These are phyloP conservation scores for Thinocorus orbignyianus DNA, from an alignment of 2,113 vertebrate genomes.

Conservation along the genomic window DNA sequence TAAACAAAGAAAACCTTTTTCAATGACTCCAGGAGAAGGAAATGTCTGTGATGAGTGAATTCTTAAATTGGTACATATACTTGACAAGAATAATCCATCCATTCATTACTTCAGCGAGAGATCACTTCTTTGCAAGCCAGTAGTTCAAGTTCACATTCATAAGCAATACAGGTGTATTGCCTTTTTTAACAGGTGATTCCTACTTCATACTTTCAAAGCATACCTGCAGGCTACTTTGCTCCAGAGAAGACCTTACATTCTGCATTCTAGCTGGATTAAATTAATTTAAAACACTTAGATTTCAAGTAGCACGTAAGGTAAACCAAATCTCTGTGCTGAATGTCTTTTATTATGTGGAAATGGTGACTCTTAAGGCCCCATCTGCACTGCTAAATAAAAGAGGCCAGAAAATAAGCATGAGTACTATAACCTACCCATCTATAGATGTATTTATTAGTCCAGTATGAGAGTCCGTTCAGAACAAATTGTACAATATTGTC, in stretches of 20 bases:
- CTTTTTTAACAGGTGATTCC: background rate
- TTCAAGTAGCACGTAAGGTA: background rate
- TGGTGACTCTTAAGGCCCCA: background rate
- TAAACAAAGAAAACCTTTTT: background rate
- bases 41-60: background rate
- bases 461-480: background rate
- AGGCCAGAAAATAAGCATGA: background rate
- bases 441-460: background rate
- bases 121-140: background rate
- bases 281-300: background rate
- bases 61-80: background rate
- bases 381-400: background rate
- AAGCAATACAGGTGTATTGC: background rate
- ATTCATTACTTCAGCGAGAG: background rate
- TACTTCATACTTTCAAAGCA: background rate
- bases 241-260: background rate
- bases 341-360: rapidly evolving
- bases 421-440: background rate
- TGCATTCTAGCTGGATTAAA: background rate
- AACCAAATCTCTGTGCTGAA: background rate
- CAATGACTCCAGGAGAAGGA: background rate
- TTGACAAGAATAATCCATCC: background rate
- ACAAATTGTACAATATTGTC: background rate
- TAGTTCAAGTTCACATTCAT: background rate
- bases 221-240: background rate